Evolutionary conservation across 1,140 invertebrate genomes (phyloP).

Genomic region (Campodea augens): DNA sequence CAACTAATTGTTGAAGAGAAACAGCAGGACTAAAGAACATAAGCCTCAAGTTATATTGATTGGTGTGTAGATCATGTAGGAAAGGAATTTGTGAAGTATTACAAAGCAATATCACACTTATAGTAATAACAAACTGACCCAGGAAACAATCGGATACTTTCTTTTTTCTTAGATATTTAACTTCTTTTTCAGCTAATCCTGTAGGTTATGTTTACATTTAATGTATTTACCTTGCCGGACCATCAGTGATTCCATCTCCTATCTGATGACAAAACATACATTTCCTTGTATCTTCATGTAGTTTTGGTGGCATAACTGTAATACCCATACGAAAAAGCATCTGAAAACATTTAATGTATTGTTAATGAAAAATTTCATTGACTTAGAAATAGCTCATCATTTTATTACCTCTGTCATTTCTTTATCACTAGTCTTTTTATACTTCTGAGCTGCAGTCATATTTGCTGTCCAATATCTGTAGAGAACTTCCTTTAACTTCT

Average conservation of each 20-base stretch:
- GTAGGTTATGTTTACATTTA: no score
- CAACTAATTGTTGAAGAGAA: no score
- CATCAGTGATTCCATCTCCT: constrained; percentile 78
- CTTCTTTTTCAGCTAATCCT: no score
- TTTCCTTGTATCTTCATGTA: constrained; percentile 57
- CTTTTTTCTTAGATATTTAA: no score
- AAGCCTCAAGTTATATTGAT: no score
- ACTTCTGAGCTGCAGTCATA: constrained; percentile 36
- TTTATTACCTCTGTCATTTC: constrained; percentile 51
- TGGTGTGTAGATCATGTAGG: no score
- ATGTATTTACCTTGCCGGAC: constrained; percentile 54
- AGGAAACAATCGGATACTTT: no score
- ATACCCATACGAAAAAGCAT: constrained; percentile 63
- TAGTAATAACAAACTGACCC: no score
- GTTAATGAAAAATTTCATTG: background rate
- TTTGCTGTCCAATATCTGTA: constrained; percentile 52
- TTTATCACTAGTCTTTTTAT: constrained; percentile 55
- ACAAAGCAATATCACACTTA: no score
- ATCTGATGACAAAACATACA: constrained; percentile 84
- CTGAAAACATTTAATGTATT: constrained; percentile 18
- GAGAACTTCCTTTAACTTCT: constrained; percentile 46
- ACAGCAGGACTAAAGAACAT: no score
- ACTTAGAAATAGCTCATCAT: background rate
- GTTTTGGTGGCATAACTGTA: constrained; percentile 49
- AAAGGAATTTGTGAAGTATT: no score